A percentile compares a stretch with the other conserved stretches of the same genome.
These are phyloP conservation scores for Matsumurasca onukii DNA, from an alignment of 1,140 invertebrate species.

Conservation along the genomic window DNA sequence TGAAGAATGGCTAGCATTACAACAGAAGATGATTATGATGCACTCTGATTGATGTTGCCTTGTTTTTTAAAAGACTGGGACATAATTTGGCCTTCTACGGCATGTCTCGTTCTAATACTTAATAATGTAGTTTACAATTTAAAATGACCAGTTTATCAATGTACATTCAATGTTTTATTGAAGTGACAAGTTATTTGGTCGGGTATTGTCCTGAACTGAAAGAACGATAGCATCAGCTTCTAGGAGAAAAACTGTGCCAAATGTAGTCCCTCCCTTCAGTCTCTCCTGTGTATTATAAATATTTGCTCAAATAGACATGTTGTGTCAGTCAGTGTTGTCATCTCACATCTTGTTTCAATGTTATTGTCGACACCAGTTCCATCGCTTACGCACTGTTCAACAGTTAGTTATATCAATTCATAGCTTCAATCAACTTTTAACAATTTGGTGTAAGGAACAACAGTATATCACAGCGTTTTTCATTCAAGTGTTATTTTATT, in stretches of 20 bases:
- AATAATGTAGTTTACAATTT: no score
- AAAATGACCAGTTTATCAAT: no score
- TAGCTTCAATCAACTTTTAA: slow-evolving; percentile 17
- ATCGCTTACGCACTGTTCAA: slow-evolving; percentile 22
- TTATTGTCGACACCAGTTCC: slow-evolving; percentile 23
- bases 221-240: no score
- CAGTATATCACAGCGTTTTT: neutral
- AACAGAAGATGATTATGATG: no score
- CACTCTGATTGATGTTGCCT: no score
- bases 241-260: slow-evolving; percentile 7
- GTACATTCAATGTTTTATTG: no score
- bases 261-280: neutral
- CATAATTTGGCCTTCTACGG: no score
- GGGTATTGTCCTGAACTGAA: no score
- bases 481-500: slow-evolving; percentile 1
- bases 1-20: no score
- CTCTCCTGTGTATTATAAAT: slow-evolving; percentile 8
- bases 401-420: slow-evolving; percentile 23
- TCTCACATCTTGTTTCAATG: slow-evolving; percentile 18
- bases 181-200: no score
- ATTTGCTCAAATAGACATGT: slow-evolving; percentile 26
- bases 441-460: slow-evolving; percentile 24
- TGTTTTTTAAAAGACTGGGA: no score
- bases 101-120: no score
- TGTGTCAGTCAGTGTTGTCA: slow-evolving; percentile 21